These are phyloP conservation scores for Clavelina lepadiformis DNA, from an alignment of 23 tunicate genomes.

Conservation along the genomic window DNA sequence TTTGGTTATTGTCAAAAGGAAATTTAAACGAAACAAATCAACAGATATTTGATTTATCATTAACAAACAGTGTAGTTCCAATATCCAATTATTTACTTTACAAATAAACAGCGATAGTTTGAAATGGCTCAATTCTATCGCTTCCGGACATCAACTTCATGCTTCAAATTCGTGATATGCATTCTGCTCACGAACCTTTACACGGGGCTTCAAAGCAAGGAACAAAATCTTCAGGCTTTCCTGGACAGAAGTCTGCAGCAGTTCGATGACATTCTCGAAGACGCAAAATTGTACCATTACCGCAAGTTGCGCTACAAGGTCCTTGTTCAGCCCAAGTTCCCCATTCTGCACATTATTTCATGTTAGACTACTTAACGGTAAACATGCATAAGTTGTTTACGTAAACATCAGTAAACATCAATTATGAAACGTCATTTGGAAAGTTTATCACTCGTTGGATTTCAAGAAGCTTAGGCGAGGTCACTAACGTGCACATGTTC, in stretches of 20 bases:
- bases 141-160: too few relatives aligned
- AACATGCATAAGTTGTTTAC: not conserved
- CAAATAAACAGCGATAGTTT: too few relatives aligned
- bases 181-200: constrained; percentile 32
- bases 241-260: constrained; percentile 38
- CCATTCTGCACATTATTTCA: constrained; percentile 13
- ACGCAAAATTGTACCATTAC: constrained; percentile 22
- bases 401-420: not conserved
- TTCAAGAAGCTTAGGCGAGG: too few relatives aligned
- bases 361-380: not conserved
- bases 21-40: too few relatives aligned
- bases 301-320: constrained; percentile 48
- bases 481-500: constrained; percentile 21
- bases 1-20: too few relatives aligned
- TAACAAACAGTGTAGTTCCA: too few relatives aligned
- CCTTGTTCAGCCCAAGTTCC: constrained; percentile 38
- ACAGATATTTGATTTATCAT: too few relatives aligned
- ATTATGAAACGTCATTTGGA: not conserved
- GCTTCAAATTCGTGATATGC: too few relatives aligned
- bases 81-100: too few relatives aligned
- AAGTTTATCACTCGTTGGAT: not conserved
- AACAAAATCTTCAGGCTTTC: constrained; percentile 17
- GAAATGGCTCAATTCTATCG: too few relatives aligned
- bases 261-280: constrained; percentile 22
- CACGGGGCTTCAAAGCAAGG: constrained; percentile 37